Base-by-base conservation (phyloP, 2,888 invertebrate genomes). In the Ochropacha duplaris region DNA sequence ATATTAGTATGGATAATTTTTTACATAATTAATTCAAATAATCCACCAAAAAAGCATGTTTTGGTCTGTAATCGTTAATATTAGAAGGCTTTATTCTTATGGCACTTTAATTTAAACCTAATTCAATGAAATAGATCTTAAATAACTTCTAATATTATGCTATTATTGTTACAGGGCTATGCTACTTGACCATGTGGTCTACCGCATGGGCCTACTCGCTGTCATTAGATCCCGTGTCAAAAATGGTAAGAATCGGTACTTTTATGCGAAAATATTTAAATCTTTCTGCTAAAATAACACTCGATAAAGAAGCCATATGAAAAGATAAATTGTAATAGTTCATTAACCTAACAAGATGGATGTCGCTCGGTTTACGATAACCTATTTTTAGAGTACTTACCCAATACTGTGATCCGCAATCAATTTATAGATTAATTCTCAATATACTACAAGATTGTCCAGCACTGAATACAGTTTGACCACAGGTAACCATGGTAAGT, bases 141-240 rank as follows among this genome's bases (percentile, higher is more conserved):
- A 14, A 1, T 5, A 1, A 28, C 8, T 28, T 8, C 28, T 8
- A 28, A 9, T 9, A 6, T 9, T 9, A 28, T 28, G 28, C 9
- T 6, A 6, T 12, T 2, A 12, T 77, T 69, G 81, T 94, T 94
- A 55, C 89, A 99, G 99, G 82, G 97, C 97, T 39, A 95, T 94
- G 65, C 91, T 95, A 61, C 91, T 99, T 76, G 96, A 97, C 70
- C 98, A 98, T 94, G 96, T 99, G 22, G 95, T 98, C 88, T 99
- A 97, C 86, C 95, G 99, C 57, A 98, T 99, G 97, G 99, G 99
- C 4, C 90, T 99, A 31, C 90, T 99, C 70, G 98, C 99, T 11
- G 97, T 96, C 4, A 92, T 99, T 28, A 94, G 99, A 55, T 98
- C 99, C 12, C 95, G 97, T 76, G 93, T 93, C 63, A 96, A 96